phyloP scores from a whole-genome alignment of 2,113 vertebrate genomes.

The Felis chaus region DNA sequence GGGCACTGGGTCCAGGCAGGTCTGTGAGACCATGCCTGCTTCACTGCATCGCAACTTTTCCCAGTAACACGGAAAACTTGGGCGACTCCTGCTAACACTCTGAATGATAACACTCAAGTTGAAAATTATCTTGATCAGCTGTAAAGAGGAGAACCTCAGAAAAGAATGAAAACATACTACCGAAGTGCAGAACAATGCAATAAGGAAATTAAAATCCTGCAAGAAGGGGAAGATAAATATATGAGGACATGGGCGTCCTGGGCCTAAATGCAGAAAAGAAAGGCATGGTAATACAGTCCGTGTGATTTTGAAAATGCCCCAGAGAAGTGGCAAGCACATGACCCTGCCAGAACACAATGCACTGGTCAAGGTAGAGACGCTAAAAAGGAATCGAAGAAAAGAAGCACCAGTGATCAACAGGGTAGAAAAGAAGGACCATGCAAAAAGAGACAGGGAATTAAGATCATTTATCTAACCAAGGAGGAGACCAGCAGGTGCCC shows the following conservation, averaged over 20 bases:
- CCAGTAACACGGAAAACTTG: not conserved
- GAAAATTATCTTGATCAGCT: not conserved
- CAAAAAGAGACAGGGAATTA: not conserved
- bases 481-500: not conserved
- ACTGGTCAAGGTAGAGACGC: not conserved
- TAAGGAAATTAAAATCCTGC: not conserved
- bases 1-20: rapidly evolving
- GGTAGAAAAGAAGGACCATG: not conserved
- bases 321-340: not conserved
- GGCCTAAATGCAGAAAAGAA: not conserved
- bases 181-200: not conserved
- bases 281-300: not conserved
- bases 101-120: not conserved
- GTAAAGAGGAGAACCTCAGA: not conserved
- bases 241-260: not conserved
- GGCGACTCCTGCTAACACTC: not conserved
- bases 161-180: not conserved
- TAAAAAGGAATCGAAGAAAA: not conserved
- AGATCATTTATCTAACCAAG: not conserved
- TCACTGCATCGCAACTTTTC: not conserved
- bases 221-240: not conserved
- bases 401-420: not conserved
- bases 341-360: not conserved
- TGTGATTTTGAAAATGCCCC: not conserved
- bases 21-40: not conserved